Evolutionary conservation across 35 echinoderm and acorn worm genomes (phyloP), one percentile per base, ranked within the genome.

Genomic region (Patiria miniata): DNA sequence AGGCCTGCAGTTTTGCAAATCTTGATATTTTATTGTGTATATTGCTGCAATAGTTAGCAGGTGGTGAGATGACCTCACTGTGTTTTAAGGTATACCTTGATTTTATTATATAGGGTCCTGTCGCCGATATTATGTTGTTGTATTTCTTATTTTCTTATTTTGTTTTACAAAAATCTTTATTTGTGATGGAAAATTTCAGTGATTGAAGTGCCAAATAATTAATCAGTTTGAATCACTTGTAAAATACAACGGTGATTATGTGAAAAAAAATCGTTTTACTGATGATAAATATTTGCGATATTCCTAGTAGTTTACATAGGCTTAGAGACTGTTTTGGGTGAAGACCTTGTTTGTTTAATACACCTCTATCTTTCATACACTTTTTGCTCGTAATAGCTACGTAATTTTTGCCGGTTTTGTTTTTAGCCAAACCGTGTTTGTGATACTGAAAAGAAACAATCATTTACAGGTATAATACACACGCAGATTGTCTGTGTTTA

Each of bases 201-300:
- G 65, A 73, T 73, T 73, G 29, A 73, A 26, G 65, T 73, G 65
- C 65, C 65, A 73, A 73, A 73, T 47, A 47, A 47, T 12, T 73
- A 23, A 73, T 73, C 21, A 73, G 65, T 73, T 73, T 73, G 65
- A 73, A 73, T 73, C 65, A 73, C 65, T 73, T 73, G 65, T 73
- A 73, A 73, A 12, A 47, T 47, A 47, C 42, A 12, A 47, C 42
- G 12, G 42, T 47, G 42, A 47, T 47, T 47, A 12, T 12, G 42
- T 47, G 42, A 47, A 28, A 60, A 60, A 18, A 73, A 73, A 73
- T 73, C 34, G 1, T 73, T 26, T 32, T 73, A 73, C 26, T 30
- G 26, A 73, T 73, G 65, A 30, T 30, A 73, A 73, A 73, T 73
- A 34, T 30, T 73, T 73, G 23, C 34, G 23, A 26, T 73, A 73